Evolutionary conservation across 2,888 invertebrate genomes (phyloP).

Genomic region (Congeria kusceri): DNA sequence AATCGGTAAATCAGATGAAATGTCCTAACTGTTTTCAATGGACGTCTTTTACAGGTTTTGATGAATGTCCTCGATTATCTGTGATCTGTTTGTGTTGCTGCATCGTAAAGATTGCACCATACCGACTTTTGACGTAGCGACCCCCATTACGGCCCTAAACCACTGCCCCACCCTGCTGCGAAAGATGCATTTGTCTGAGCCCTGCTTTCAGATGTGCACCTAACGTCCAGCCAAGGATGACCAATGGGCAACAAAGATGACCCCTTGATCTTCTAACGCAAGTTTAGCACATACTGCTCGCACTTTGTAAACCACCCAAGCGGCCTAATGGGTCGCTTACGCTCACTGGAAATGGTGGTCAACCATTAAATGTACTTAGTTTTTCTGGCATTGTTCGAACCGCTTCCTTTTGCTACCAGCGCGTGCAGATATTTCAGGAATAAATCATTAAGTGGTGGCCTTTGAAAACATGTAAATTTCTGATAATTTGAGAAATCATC

Average conservation of each 20-base stretch:
- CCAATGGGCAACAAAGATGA: conserved; percentile 44
- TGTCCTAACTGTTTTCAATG: conserved; percentile 44
- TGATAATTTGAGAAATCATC: conserved; percentile 17
- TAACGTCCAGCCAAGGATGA: conserved; percentile 35
- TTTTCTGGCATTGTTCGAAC: conserved; percentile 23
- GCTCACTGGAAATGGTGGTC: conserved; percentile 45
- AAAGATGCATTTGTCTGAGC: conserved; percentile 56
- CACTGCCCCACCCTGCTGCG: conserved; percentile 37
- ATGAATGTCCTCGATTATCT: conserved; percentile 34
- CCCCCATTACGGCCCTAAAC: not conserved
- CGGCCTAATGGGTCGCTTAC: conserved; percentile 6
- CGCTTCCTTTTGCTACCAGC: conserved; percentile 41
- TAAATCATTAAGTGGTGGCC: conserved; percentile 31
- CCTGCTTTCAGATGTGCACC: conserved; percentile 30
- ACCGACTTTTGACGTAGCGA: not conserved
- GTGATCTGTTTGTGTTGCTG: conserved; percentile 23
- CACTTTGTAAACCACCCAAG: conserved; percentile 30
- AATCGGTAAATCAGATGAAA: conserved; percentile 55
- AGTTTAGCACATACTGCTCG: conserved; percentile 47
- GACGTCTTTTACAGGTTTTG: conserved; percentile 48
- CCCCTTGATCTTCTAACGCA: conserved; percentile 55
- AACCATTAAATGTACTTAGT: conserved; percentile 52
- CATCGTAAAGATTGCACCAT: conserved; percentile 10
- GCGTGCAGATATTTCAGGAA: conserved; percentile 44
- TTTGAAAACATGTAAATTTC: conserved; percentile 26